Evolutionary conservation across 1,140 invertebrate species (phyloP).

Genomic region (Cecropterus lyciades): DNA sequence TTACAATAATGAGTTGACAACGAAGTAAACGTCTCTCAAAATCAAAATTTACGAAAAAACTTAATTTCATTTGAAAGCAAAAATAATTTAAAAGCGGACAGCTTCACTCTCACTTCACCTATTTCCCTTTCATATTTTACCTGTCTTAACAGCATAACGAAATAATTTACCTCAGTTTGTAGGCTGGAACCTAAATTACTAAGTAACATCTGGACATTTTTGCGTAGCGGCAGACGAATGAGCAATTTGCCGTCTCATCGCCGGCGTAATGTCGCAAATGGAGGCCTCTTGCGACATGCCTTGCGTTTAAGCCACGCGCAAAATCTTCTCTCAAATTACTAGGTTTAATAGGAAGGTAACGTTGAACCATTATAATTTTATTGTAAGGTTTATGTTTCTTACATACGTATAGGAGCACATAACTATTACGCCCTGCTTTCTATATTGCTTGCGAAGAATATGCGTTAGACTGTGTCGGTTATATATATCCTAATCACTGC

Average conservation of each 20-base stretch:
- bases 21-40: too few relatives aligned
- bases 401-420: background rate
- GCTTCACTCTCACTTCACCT: background rate
- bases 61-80: too few relatives aligned
- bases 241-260: conserved; percentile 66
- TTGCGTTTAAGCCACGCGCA: conserved; percentile 40
- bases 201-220: conserved; percentile 24
- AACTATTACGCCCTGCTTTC: too few relatives aligned
- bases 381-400: background rate
- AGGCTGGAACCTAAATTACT: conserved; percentile 11
- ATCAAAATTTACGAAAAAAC: too few relatives aligned
- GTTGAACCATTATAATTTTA: background rate
- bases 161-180: background rate
- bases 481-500: too few relatives aligned
- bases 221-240: conserved; percentile 52
- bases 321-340: conserved; percentile 45
- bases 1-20: too few relatives aligned
- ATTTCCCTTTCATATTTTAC: background rate
- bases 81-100: background rate
- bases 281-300: conserved; percentile 52
- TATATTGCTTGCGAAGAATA: too few relatives aligned
- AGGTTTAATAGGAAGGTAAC: conserved; percentile 1
- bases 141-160: background rate
- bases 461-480: too few relatives aligned
- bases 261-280: conserved; percentile 56